phyloP scores from a whole-genome alignment of 2,113 vertebrate genomes.

The Tyrannus savana region DNA sequence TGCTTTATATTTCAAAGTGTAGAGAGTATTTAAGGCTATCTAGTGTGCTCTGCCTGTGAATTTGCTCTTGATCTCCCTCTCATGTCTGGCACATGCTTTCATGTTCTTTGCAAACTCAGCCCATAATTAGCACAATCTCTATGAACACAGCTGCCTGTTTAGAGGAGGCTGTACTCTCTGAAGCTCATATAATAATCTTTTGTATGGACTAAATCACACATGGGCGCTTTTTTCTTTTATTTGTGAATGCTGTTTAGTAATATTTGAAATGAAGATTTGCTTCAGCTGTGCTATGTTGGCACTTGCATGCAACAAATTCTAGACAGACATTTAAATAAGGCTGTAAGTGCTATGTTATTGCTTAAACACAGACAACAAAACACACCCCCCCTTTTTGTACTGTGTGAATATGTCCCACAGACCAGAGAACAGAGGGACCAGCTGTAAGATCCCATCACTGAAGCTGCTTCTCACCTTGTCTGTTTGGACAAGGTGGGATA shows the following conservation, averaged over 20 bases:
- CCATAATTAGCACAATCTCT: conserved; percentile 55
- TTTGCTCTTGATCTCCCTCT: conserved; percentile 53
- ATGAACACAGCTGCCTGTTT: conserved; percentile 31
- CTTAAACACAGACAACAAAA: background rate
- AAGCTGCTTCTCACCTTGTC: background rate
- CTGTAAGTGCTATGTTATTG: background rate
- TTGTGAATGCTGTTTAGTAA: conserved; percentile 4
- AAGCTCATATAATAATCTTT: background rate
- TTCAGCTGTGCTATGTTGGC: background rate
- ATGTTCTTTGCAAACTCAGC: conserved; percentile 37
- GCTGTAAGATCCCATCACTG: background rate
- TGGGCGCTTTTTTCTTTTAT: background rate
- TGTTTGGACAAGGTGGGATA: background rate
- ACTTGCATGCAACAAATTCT: background rate
- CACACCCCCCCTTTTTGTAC: background rate
- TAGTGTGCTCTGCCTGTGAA: background rate
- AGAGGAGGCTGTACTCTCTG: background rate
- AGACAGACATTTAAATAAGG: background rate
- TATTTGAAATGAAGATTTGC: conserved; percentile 25
- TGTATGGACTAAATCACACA: background rate
- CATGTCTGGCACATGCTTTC: conserved; percentile 57
- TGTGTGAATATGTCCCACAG: background rate
- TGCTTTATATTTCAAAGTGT: conserved; percentile 25
- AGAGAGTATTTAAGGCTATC: conserved; percentile 58
- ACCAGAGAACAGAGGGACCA: background rate